Evolutionary conservation across 2,113 vertebrate species (phyloP).

Genomic region (Peucedramus taeniatus): DNA sequence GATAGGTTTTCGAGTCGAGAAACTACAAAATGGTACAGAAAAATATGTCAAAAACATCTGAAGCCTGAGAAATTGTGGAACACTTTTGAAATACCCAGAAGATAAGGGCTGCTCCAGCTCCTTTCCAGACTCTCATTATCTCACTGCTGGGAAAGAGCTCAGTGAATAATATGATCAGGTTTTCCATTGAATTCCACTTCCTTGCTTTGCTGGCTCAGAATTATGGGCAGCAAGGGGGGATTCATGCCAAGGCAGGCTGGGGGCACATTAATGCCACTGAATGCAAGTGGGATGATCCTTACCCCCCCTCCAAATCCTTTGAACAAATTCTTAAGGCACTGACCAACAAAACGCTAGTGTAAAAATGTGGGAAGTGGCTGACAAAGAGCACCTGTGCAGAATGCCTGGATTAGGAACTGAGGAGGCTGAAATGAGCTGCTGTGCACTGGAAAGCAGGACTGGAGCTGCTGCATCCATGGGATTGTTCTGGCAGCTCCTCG

Average conservation of each 20-base stretch:
- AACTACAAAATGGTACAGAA: neutral
- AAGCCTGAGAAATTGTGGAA: neutral
- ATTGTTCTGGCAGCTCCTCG: neutral
- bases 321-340: neutral
- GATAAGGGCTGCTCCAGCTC: neutral
- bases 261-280: neutral
- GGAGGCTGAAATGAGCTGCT: neutral
- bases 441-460: neutral
- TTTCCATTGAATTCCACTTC: neutral
- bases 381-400: fast-evolving
- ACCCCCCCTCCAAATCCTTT: neutral
- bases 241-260: neutral
- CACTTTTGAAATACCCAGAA: neutral
- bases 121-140: neutral
- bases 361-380: neutral
- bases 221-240: neutral
- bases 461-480: neutral
- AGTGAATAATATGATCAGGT: neutral
- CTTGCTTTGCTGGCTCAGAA: neutral
- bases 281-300: neutral
- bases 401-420: neutral
- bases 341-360: neutral
- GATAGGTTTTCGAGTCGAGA: neutral
- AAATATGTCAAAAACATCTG: neutral
- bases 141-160: neutral